Evolutionary conservation across 2,797 vertebrate genomes (phyloP).

Genomic region (Sebastes diaconus): DNA sequence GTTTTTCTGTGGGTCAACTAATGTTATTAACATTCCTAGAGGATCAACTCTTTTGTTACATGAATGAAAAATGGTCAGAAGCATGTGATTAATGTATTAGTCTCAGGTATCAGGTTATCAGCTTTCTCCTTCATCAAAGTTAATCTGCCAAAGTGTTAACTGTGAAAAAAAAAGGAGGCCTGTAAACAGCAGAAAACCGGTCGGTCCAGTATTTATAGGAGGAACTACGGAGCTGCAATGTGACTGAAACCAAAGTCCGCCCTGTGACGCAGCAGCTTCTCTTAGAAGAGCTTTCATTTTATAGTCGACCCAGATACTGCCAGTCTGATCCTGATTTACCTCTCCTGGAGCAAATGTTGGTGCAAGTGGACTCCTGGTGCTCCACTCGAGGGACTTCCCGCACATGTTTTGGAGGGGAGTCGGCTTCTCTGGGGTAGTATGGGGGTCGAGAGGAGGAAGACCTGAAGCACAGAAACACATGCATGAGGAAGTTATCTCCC

Average conservation of each 20-base stretch:
- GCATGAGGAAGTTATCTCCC: neutral
- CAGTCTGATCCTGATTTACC: constrained; percentile 54
- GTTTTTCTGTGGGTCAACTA: neutral
- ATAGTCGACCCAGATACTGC: neutral
- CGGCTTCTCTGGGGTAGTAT: constrained; percentile 49
- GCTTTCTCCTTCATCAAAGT: neutral
- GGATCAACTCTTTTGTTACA: neutral
- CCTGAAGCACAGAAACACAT: constrained; percentile 45
- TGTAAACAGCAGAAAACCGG: constrained; percentile 62
- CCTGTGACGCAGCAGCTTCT: constrained; percentile 1
- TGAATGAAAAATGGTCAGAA: no score
- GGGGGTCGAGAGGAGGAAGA: constrained; percentile 68
- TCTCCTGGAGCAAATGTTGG: constrained; percentile 81
- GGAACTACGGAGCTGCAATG: neutral
- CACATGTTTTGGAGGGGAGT: constrained; percentile 23
- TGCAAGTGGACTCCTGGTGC: constrained; percentile 69
- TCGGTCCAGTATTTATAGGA: constrained; percentile 49
- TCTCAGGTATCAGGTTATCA: constrained; percentile 6
- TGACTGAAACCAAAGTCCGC: constrained; percentile 43
- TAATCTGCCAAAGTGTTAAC: neutral
- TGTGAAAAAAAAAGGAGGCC: neutral
- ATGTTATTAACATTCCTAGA: neutral
- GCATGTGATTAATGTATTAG: neutral
- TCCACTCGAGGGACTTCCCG: constrained; percentile 52
- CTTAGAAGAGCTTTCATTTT: neutral